A percentile compares a stretch with the other conserved stretches of the same genome.
phyloP scores from a whole-genome alignment of 2,113 vertebrate species.

The Meleagris gallopavo region DNA sequence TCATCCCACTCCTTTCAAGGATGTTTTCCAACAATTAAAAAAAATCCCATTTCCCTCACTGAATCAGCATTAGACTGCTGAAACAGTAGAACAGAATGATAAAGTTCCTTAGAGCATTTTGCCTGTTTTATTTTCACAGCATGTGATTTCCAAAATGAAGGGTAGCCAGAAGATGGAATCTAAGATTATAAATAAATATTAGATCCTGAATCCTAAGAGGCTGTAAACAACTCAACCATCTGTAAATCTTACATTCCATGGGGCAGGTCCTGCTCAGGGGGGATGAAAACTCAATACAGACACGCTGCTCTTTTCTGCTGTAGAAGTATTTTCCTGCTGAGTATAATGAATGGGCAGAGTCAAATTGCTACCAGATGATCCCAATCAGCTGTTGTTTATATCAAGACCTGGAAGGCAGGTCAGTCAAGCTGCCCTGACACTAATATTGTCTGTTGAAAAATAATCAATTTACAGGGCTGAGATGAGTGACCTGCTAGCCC shows the following conservation, averaged over 20 bases:
- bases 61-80: neutral
- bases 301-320: neutral
- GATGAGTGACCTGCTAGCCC: slow-evolving; percentile 44
- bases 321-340: neutral
- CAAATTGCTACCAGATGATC: slow-evolving; percentile 1
- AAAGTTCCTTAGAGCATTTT: neutral
- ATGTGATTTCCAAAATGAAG: neutral
- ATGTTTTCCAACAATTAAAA: neutral
- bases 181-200: neutral
- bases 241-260: accelerated
- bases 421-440: slow-evolving; percentile 45
- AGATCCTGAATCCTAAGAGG: neutral
- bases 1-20: neutral
- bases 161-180: neutral
- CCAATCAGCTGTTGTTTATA: slow-evolving; percentile 29
- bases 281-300: neutral
- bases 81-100: accelerated
- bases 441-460: slow-evolving; percentile 45
- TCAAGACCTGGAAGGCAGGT: slow-evolving; percentile 20
- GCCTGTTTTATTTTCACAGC: neutral
- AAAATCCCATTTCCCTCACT: neutral
- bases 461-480: slow-evolving; percentile 63
- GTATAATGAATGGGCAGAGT: neutral
- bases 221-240: neutral
- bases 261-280: neutral